Evolutionary conservation across 2,113 vertebrate species (phyloP), one percentile per base, ranked within the genome.

Genomic region (Daboia siamensis): DNA sequence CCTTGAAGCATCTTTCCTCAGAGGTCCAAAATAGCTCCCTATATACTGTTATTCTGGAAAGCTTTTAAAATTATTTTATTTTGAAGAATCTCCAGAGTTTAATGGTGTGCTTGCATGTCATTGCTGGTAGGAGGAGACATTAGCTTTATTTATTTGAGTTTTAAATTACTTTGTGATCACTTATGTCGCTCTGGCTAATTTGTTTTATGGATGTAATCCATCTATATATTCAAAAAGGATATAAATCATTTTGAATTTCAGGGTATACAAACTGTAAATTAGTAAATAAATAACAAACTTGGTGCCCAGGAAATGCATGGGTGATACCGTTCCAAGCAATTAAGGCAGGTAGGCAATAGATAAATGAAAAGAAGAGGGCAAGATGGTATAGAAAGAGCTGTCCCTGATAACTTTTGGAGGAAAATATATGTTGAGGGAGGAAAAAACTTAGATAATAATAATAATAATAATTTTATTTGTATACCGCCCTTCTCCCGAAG

Each of bases 311-410:
- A 80, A 80, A 80, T 44, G 74, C 3, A 80, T 80, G 33, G 74
- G 7, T 39, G 33, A 17, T 80, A 44, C 33, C 44, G 20, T 80
- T 80, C 33, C 15, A 80, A 80, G 17, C 74, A 93, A 69, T 91
- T 86, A 94, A 85, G 29, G 56, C 84, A 85, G n/a, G 54, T 86
- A 92, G 56, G 29, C 8, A 80, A 39, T 86, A 15, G 44, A 86
- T 39, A 20, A 80, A 80, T 80, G 69, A 80, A 7, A 80, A 39
- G 87, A 51, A 7, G 86, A 92, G 13, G 48, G 1, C 48, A 57
- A 46, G 2, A 61, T 51, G 2, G 0, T 89, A 21, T 1, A 52
- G 21, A 26, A 0, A 0, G 87, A 11, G 86, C 0, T 10, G 5
- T 3, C 0, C 17, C 17, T 3, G 7, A 11, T 90, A 64, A 87